Percentiles rank a stretch among this genome's conserved stretches.
phyloP scores from a whole-genome alignment of 2,113 vertebrate genomes.

The Bufo gargarizans region DNA sequence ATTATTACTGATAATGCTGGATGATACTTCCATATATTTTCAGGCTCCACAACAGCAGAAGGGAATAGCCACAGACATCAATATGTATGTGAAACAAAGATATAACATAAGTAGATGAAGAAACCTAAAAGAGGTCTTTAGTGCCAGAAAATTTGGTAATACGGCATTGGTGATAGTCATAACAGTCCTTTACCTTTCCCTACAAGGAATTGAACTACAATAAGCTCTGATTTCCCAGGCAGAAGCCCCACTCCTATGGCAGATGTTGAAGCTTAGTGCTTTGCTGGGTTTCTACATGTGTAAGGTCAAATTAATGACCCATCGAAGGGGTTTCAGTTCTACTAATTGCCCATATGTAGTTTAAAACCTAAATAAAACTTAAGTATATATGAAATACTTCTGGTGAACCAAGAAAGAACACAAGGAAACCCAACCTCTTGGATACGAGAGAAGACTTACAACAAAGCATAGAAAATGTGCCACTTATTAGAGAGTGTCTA shows the following conservation, averaged over 20 bases:
- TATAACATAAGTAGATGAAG: not conserved
- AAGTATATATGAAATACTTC: not conserved
- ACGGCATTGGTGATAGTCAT: not conserved
- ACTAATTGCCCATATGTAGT: not conserved
- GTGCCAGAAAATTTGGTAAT: not conserved
- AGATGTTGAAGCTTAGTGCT: not conserved
- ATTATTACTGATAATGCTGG: too few relatives aligned
- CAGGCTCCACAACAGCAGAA: not conserved
- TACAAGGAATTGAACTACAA: not conserved
- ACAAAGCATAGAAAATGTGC: not conserved
- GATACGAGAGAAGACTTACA: not conserved
- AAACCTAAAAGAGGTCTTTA: not conserved
- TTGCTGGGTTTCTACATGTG: not conserved
- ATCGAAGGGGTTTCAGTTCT: not conserved
- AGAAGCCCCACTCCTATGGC: not conserved
- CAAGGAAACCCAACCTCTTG: not conserved
- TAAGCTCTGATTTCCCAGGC: not conserved
- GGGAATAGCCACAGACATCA: not conserved
- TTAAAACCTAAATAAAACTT: too few relatives aligned
- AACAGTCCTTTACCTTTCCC: not conserved
- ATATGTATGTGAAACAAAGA: not conserved
- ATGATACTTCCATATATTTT: not conserved
- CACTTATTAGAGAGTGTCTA: constrained; percentile 6
- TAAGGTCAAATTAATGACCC: not conserved
- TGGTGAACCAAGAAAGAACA: not conserved